Percentiles rank a stretch among this genome's conserved stretches.
phyloP scores from a whole-genome alignment of 1,140 invertebrate species.

The Cydia fagiglandana region DNA sequence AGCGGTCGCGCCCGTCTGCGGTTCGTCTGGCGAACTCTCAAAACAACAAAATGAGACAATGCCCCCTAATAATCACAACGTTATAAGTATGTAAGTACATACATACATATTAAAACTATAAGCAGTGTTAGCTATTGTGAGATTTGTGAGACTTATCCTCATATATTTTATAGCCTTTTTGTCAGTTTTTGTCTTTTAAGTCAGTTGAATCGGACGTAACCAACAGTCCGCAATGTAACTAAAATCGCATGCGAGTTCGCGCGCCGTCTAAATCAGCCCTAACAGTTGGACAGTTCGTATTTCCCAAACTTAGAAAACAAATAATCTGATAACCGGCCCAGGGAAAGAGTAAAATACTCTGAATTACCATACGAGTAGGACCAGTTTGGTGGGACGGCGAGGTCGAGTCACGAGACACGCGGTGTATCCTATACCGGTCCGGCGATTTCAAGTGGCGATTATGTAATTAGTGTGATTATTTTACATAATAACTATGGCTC shows the following conservation, averaged over 20 bases:
- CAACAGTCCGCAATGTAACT: too few species aligned
- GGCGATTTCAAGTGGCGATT: conserved; percentile 10
- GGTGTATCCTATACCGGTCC: conserved; percentile 18
- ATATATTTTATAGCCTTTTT: background rate
- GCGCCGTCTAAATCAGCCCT: too few species aligned
- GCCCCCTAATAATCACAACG: background rate
- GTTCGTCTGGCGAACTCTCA: conserved; percentile 5
- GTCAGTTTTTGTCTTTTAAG: too few species aligned
- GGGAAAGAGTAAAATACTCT: conserved; percentile 7
- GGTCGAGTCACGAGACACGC: conserved; percentile 18
- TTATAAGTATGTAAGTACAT: background rate
- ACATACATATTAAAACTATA: background rate
- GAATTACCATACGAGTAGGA: conserved; percentile 22
- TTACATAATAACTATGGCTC: conserved; percentile 16
- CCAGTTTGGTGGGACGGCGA: background rate
- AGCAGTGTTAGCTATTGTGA: background rate
- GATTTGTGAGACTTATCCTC: background rate
- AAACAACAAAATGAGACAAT: background rate
- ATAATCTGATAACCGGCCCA: background rate
- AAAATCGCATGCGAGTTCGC: too few species aligned
- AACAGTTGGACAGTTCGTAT: background rate
- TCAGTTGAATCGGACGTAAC: too few species aligned
- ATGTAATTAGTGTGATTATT: conserved; percentile 10
- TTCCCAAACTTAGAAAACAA: background rate
- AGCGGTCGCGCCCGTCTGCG: conserved; percentile 11